Evolutionary conservation across 1,140 invertebrate species (phyloP), one percentile per base, ranked within the genome.

Genomic region (Brevipalpus yothersi): DNA sequence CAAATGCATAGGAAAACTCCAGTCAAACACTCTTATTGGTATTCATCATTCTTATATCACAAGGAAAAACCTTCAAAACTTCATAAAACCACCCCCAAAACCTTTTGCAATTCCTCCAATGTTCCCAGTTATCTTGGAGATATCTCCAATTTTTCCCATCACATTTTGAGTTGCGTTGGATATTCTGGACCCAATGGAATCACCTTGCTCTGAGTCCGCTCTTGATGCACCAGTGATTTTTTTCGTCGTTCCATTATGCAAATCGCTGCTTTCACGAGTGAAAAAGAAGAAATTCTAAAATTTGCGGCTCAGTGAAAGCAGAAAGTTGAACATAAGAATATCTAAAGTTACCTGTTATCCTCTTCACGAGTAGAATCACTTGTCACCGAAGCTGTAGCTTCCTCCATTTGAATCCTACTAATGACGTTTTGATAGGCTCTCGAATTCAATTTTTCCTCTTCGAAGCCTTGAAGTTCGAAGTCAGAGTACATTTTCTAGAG

Each of bases 401-500:
- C 90, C 73, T 95, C 91, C 15, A 94, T 89, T 72, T 93, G 84
- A 81, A 99, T 86, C 66, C 94, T 79, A 66, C 83, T 82, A 59
- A 82, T 82, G 66, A 97, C 84, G 54, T 81, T 84, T 73, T 94
- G 86, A 78, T 97, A 97, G 66, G 82, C 82, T 77, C 94, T 94
- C 53, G 84, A 89, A 75, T 95, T 93, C n/a, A 99, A 74, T 72
- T 90, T 89, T 69, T 97, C 91, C 68, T 97, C 93, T 70, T 91
- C 87, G 19, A 98, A 90, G 61, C 94, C 93, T 77, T 98, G 93
- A 58, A 98, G 78, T 74, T 97, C 93, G 75, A 97, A 98, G 72
- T 97, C 93, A 21, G 89, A 89, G 74, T 94, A 96, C 68, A 96
- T 81, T 85, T 98, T 99, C 86, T 96, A 71, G 53, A 77, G 70